phyloP scores from a whole-genome alignment of 2,113 vertebrate genomes.

The Phyllostomus hastatus region DNA sequence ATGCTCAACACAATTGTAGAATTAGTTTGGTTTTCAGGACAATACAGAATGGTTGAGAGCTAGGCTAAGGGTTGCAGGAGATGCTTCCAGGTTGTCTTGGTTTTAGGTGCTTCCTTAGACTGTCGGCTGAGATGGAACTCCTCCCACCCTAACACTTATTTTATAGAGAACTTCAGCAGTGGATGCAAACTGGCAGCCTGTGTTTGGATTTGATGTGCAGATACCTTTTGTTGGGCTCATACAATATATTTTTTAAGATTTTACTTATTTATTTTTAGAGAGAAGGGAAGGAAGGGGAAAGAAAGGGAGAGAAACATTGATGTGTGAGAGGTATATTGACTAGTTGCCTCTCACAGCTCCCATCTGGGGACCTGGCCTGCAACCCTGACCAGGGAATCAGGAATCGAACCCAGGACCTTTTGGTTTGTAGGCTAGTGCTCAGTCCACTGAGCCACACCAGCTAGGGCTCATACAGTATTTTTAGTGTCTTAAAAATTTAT shows the following conservation, averaged over 20 bases:
- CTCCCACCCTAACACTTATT: background rate
- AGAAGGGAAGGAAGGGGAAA: too few species aligned
- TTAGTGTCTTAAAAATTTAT: slow-evolving; percentile 36
- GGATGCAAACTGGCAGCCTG: background rate
- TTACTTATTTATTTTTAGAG: too few species aligned
- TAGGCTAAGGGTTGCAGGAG: background rate
- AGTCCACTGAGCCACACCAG: background rate
- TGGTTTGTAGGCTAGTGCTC: too few species aligned
- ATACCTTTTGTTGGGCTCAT: background rate
- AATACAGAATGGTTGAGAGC: background rate
- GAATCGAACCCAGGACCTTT: too few species aligned
- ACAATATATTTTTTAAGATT: background rate
- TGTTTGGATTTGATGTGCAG: slow-evolving; percentile 8
- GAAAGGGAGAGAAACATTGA: too few species aligned
- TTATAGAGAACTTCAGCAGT: background rate
- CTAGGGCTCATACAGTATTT: background rate
- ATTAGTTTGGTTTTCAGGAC: slow-evolving; percentile 7
- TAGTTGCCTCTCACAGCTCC: too few species aligned
- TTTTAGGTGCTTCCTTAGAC: slow-evolving; percentile 15
- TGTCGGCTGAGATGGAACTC: background rate
- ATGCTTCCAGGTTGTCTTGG: background rate
- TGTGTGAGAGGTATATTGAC: too few species aligned
- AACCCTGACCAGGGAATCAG: too few species aligned
- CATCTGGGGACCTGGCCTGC: too few species aligned
- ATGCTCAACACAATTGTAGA: background rate